Percentiles rank a stretch among this genome's conserved stretches.
These are phyloP conservation scores for Potamilus streckersoni DNA, from an alignment of 1,140 invertebrate genomes.

Conservation along the genomic window DNA sequence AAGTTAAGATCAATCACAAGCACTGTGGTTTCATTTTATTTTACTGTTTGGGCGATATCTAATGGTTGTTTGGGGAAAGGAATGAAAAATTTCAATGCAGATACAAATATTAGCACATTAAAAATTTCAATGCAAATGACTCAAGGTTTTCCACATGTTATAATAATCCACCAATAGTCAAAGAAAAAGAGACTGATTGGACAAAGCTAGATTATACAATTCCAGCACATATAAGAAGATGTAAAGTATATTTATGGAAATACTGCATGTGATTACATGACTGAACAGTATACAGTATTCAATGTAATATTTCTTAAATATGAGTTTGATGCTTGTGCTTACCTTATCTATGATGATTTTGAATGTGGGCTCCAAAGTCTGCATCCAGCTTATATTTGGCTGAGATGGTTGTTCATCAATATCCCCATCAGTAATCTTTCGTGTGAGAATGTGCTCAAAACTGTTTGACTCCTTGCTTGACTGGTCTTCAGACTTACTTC, in stretches of 20 bases:
- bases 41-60: no score
- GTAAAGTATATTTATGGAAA: no score
- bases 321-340: not conserved
- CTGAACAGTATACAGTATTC: not conserved
- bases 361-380: constrained; percentile 32
- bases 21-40: no score
- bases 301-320: not conserved
- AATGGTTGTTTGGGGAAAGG: no score
- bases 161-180: no score
- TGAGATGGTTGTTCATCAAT: constrained; percentile 35
- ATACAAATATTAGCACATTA: not conserved
- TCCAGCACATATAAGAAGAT: no score
- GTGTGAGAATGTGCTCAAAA: constrained; percentile 11
- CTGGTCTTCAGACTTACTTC: not conserved
- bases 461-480: constrained; percentile 11
- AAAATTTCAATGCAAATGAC: not conserved
- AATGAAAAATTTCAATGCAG: not conserved
- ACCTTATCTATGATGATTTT: constrained; percentile 47
- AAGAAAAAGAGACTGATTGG: no score
- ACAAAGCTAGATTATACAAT: no score
- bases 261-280: no score
- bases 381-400: constrained; percentile 23
- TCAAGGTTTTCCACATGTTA: no score
- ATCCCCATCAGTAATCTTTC: constrained; percentile 16
- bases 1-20: no score